Base-by-base conservation (phyloP, 2,797 vertebrate genomes). In the Garrulus glandarius region DNA sequence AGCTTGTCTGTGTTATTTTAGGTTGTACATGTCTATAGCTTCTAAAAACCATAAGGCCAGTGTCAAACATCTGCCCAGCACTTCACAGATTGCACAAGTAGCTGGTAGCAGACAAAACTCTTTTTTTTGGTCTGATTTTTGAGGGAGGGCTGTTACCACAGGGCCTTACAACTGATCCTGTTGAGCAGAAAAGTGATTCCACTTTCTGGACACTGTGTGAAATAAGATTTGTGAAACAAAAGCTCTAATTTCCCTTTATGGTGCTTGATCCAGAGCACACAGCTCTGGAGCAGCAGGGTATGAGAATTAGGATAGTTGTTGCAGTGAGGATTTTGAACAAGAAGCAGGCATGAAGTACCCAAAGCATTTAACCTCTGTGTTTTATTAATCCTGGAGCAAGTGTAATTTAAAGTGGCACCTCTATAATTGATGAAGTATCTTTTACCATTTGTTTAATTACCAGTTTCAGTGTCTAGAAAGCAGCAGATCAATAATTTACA, bases 361-460 rank as follows among this genome's bases (percentile, higher is more conserved):
- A 11, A 14, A 79, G 65, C 82, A 20, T 89, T 92, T 94, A 87
- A 52, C 78, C 78, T 86, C 55, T 50, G 84, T 93, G 82, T 85
- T 91, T 92, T 86, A 93, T 90, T 95, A 76, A 88, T 93, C 87
- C 72, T 43, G 59, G 34, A 93, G 93, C 83, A 96, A 95, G 87
- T 97, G 95, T 95, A 95, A 95, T 93, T 96, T 95, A 96, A 97
- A 96, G 84, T 94, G 95, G 44, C 90, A 81, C 64, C 63, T 97
- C 82, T 92, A 95, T 97, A 95, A 97, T 97, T 96, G 76, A 97
- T 97, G 93, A 92, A 82, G 92, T 84, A 95, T 96, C 96, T 94
- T 67, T 87, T 96, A 93, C 94, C 88, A 71, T 88, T 95, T 94
- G 86, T 97, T 95, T 97, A 97, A 97, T 96, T 97, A 96, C 95